Conservation (phyloP, 2,113 vertebrate genomes). For the chimpanzee (Pan troglodytes) region NHGRI_mPanTro3-v2.1_pri NC_072409.2:27201501-27202000, state of each 20-base stretch:
- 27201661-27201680: background rate
- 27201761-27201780: background rate
- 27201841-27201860: background rate
- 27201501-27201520: background rate
- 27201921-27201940: background rate
- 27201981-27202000: too few relatives aligned
- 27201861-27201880: background rate
- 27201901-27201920: background rate
- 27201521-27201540: background rate
- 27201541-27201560: background rate
- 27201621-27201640: background rate
- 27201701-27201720: background rate
- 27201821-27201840: background rate
- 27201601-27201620: background rate
- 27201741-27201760: background rate
- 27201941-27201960: background rate
- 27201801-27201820: background rate
- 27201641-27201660: background rate
- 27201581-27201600: background rate
- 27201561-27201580: background rate
- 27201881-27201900: background rate
- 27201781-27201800: background rate
- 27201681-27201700: background rate
- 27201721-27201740: background rate
- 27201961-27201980: background rate